These are phyloP conservation scores for Phallusia fumigata DNA, from an alignment of 23 tunicate species.

Conservation along the genomic window DNA sequence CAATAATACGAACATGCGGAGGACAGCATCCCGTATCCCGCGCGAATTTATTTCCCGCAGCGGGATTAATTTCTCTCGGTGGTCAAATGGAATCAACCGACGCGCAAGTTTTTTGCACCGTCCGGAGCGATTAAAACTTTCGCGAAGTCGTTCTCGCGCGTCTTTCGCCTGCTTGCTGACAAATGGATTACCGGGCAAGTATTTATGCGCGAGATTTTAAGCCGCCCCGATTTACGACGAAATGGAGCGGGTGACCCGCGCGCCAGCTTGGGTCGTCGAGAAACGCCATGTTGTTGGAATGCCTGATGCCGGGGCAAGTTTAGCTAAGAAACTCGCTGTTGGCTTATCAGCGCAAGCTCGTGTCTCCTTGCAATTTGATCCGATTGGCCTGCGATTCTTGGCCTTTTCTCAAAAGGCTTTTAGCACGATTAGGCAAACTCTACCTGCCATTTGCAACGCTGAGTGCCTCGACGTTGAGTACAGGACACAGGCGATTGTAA, in stretches of 20 bases:
- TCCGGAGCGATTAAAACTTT: neutral
- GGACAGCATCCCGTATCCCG: neutral
- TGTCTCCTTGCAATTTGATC: slow-evolving; percentile 4
- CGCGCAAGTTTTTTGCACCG: neutral
- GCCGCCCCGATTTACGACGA: slow-evolving; percentile 15
- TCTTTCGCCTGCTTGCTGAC: neutral
- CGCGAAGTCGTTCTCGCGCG: neutral
- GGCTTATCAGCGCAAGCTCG: slow-evolving; percentile 8
- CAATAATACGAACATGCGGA: neutral
- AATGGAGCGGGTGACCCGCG: neutral
- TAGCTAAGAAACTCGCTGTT: neutral
- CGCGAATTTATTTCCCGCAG: neutral
- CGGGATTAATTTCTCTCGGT: neutral
- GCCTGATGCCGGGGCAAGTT: neutral
- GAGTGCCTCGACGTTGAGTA: too few species aligned
- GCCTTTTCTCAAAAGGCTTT: neutral
- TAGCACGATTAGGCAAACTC: neutral
- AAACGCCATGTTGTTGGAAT: neutral
- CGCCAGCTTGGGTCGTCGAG: neutral
- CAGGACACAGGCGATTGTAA: neutral
- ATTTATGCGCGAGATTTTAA: neutral
- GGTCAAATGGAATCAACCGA: neutral
- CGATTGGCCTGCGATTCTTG: neutral
- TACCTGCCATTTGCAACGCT: too few species aligned
- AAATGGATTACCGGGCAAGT: slow-evolving; percentile 4